phyloP scores from a whole-genome alignment of 2,888 invertebrate genomes.

The Sinodicranocentrus sp. region DNA sequence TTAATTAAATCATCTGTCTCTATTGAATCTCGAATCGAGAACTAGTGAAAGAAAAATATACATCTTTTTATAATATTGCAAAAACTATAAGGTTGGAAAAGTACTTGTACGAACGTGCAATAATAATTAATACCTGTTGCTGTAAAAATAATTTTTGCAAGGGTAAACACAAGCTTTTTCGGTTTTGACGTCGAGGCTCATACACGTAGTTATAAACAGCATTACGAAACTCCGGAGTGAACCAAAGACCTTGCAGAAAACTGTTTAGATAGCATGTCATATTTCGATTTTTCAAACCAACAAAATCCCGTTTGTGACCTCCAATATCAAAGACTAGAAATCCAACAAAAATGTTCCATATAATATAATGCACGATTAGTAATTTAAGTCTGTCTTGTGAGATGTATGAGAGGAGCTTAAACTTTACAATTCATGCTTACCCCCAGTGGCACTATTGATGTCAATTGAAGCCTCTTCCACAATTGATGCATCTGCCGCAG shows the following conservation, averaged over 20 bases:
- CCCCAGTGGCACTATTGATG: not conserved
- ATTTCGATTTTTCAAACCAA: constrained; percentile 92
- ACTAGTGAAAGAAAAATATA: constrained; percentile 80
- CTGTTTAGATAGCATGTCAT: constrained; percentile 96
- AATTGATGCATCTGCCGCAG: not conserved
- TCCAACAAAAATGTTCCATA: too few relatives aligned
- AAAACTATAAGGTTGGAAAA: not conserved
- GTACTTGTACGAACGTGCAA: constrained; percentile 5
- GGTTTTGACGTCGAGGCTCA: constrained; percentile 84
- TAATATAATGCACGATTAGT: too few relatives aligned
- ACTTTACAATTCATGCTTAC: not conserved
- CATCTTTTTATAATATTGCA: too few relatives aligned
- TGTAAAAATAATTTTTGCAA: constrained; percentile 91
- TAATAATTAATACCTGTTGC: constrained; percentile 82
- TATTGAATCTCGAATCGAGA: constrained; percentile 87
- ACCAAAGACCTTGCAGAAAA: constrained; percentile 90
- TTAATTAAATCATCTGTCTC: constrained; percentile 92
- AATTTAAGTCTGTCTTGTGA: not conserved
- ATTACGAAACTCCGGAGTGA: constrained; percentile 96
- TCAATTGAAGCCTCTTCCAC: not conserved
- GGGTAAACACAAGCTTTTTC: constrained; percentile 91
- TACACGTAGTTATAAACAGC: constrained; percentile 87
- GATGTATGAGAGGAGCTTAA: constrained; percentile 1
- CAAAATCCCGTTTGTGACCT: constrained; percentile 78
- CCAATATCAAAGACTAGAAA: not conserved